Evolutionary conservation across 1,140 invertebrate genomes (phyloP), one percentile per base, ranked within the genome.

Genomic region (Polyergus mexicanus): DNA sequence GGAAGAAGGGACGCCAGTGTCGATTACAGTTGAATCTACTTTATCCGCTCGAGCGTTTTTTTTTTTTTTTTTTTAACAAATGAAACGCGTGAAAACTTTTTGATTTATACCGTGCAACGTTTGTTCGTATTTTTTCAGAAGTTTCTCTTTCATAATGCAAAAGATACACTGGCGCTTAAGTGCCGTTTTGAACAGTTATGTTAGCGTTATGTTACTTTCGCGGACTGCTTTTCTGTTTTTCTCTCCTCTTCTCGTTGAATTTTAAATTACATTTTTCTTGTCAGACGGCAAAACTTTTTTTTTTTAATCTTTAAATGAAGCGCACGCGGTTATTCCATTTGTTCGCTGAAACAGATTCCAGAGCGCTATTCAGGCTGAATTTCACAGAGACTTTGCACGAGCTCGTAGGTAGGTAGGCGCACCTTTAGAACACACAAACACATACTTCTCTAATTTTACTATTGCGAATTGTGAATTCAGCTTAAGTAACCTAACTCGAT

Each of bases 401-500:
- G 51, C 77, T 69, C 32, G 65, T 51, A 44, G 65, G 51, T 41
- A n/a, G 65, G 44, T 38, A 88, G 68, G 28, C 65, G 62, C 86
- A 62, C 35, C 75, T 74, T 80, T 68, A 32, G 19, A n/a, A 11
- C 16, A 8, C 65, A 8, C 58, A 28, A 28, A 28, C 25, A 86
- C 72, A 68, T 74, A 68, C 88, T 85, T 85, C 58, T 83, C 63
- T 41, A 75, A 74, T 85, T 86, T 72, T 69, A 65, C 66, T 63
- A 71, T 83, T 69, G 60, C 83, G 81, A 83, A 87, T 76, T 83
- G 86, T 92, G 89, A 93, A 92, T 94, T 93, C 87, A 86, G 68
- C 60, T 85, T 92, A 93, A 94, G 92, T 93, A 93, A 91, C 89
- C 85, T 91, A 93, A 94, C 89, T 94, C 88, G 88, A 93, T 93